These are phyloP conservation scores for Chrysolina haemoptera DNA, from an alignment of 2,888 invertebrate species.

Conservation along the genomic window DNA sequence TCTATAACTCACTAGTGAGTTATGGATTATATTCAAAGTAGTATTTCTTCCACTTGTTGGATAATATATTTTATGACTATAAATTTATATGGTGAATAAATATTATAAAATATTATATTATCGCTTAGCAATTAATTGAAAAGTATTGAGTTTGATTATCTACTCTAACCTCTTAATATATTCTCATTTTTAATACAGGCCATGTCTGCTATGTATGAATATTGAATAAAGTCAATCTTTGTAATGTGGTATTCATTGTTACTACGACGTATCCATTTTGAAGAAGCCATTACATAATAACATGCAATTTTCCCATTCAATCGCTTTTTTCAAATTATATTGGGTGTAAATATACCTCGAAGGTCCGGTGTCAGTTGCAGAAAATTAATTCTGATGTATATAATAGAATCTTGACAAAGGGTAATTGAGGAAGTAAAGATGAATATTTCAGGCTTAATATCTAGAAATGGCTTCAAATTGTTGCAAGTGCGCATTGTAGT, in stretches of 20 bases:
- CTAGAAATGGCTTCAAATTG: constrained; percentile 15
- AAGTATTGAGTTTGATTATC: no score
- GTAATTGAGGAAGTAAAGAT: constrained; percentile 32
- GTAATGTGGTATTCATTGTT: constrained; percentile 6
- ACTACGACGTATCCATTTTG: not conserved
- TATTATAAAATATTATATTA: no score
- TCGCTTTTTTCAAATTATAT: constrained; percentile 23
- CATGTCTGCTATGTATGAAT: not conserved
- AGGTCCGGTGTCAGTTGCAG: constrained; percentile 23
- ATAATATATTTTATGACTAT: no score
- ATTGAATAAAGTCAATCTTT: not conserved
- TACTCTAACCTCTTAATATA: no score
- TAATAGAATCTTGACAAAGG: constrained; percentile 27
- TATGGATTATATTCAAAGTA: no score
- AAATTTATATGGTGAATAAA: no score
- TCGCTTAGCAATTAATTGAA: no score
- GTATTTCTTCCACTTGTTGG: no score
- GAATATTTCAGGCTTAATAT: constrained; percentile 28
- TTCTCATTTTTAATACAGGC: not conserved
- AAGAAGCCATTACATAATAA: constrained; percentile 16
- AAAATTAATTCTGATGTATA: constrained; percentile 21
- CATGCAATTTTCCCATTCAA: constrained; percentile 5
- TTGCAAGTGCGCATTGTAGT: constrained; percentile 3
- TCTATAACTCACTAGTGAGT: no score
- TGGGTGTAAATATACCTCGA: constrained; percentile 14